A percentile compares a stretch with the other conserved stretches of the same genome.
phyloP scores from a whole-genome alignment of 2,797 vertebrate genomes.

The Chelon auratus region DNA sequence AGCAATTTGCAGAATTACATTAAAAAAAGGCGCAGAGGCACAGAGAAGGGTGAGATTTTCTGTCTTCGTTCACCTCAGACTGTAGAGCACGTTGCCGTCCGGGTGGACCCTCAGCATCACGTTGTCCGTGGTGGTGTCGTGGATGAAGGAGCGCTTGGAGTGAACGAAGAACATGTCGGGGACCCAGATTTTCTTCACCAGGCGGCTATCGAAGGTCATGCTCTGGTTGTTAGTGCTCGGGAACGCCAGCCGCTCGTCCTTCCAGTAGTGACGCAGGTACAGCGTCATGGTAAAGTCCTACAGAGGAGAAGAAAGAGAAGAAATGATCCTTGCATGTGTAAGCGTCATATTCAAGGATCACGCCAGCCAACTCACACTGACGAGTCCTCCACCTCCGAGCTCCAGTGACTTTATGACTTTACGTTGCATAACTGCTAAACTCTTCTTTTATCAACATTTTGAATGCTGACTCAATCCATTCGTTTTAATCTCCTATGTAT shows the following conservation, averaged over 20 bases:
- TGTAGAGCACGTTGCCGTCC: conserved; percentile 97
- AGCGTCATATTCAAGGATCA: no score
- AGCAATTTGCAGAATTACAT: neutral
- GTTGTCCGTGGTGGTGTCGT: conserved; percentile 97
- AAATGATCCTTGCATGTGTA: no score
- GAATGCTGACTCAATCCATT: no score
- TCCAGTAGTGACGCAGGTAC: conserved; percentile 98
- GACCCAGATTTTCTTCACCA: conserved; percentile 99
- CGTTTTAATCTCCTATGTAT: no score
- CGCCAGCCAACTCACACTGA: no score
- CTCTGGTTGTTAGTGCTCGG: conserved; percentile 97
- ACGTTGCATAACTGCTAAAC: no score
- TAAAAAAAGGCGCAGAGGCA: neutral
- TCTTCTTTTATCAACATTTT: no score
- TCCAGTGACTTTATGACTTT: no score
- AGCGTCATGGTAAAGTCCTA: conserved; percentile 99
- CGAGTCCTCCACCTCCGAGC: no score
- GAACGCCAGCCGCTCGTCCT: conserved; percentile 94
- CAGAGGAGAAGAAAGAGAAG: neutral
- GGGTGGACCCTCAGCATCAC: conserved; percentile 98
- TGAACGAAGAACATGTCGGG: conserved; percentile 99
- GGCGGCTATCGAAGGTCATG: conserved; percentile 97
- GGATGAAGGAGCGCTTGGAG: conserved; percentile 98
- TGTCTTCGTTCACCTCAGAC: conserved; percentile 88
- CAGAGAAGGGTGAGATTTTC: neutral